phyloP scores from a whole-genome alignment of 1,140 invertebrate species.

The Drosophila pandora region DNA sequence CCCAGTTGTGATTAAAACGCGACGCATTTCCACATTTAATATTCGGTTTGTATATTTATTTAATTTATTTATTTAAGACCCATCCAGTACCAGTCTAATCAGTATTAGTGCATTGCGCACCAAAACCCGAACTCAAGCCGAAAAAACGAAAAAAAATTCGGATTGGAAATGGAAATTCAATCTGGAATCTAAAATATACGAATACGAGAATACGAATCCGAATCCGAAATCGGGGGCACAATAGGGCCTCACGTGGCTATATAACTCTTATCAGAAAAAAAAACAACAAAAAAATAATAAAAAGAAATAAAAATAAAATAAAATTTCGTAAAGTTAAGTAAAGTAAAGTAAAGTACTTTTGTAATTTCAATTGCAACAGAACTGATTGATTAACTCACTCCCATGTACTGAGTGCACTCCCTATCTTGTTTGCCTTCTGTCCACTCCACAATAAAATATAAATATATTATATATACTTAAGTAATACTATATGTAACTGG shows the following conservation, averaged over 20 bases:
- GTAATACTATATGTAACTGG: too few species aligned
- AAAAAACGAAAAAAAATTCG: slow-evolving; percentile 6
- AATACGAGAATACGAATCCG: slow-evolving; percentile 8
- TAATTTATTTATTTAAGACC: neutral
- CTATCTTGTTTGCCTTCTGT: slow-evolving; percentile 6
- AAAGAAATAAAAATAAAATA: neutral
- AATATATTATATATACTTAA: neutral
- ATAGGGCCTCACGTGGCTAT: slow-evolving; percentile 60
- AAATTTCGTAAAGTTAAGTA: slow-evolving; percentile 42
- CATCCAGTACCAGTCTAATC: slow-evolving; percentile 39
- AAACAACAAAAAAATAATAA: neutral
- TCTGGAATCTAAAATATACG: slow-evolving; percentile 14
- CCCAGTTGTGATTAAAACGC: slow-evolving; percentile 4
- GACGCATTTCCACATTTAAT: slow-evolving; percentile 3
- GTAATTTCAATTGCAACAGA: slow-evolving; percentile 63
- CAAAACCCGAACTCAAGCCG: neutral
- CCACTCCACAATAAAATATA: neutral
- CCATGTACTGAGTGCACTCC: neutral
- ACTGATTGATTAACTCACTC: slow-evolving; percentile 30
- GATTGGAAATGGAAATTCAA: slow-evolving; percentile 16
- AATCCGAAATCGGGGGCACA: slow-evolving; percentile 33
- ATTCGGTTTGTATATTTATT: slow-evolving; percentile 10
- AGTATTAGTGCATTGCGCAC: slow-evolving; percentile 14
- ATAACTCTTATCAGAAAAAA: slow-evolving; percentile 43
- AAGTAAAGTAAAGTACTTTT: slow-evolving; percentile 18